Conservation (phyloP, 2,888 invertebrate species). For the Eupeodes latifasciatus region DNA sequence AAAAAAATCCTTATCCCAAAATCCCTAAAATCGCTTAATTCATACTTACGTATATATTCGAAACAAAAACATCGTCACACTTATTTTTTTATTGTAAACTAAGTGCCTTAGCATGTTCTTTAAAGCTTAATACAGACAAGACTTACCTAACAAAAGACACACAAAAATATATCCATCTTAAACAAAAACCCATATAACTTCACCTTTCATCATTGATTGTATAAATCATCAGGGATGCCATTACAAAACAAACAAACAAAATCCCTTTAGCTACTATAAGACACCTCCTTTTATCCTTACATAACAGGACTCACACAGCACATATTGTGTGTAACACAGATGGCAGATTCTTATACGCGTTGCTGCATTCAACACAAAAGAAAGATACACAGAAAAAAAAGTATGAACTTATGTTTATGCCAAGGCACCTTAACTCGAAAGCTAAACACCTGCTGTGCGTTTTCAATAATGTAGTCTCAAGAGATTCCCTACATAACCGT, state of each 20-base stretch:
- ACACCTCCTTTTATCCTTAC: neutral
- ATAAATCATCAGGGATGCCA: neutral
- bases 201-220: neutral
- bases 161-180: neutral
- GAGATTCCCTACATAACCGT: neutral
- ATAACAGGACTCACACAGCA: too few relatives aligned
- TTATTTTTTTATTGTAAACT: too few relatives aligned
- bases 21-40: too few relatives aligned
- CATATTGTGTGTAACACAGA: neutral
- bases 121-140: too few relatives aligned
- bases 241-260: constrained; percentile 5
- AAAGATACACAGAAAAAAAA: neutral
- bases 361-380: constrained; percentile 12
- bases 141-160: neutral
- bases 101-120: too few relatives aligned
- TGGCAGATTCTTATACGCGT: neutral
- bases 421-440: neutral
- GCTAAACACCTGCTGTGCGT: constrained; percentile 33
- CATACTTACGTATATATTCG: too few relatives aligned
- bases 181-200: neutral
- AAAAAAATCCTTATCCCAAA: too few relatives aligned
- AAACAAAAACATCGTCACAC: too few relatives aligned
- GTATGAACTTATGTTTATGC: constrained; percentile 7
- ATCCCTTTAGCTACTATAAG: neutral
- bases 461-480: neutral